Base-by-base conservation (phyloP, 2,797 vertebrate genomes). In the Gobio occitaniae region DNA sequence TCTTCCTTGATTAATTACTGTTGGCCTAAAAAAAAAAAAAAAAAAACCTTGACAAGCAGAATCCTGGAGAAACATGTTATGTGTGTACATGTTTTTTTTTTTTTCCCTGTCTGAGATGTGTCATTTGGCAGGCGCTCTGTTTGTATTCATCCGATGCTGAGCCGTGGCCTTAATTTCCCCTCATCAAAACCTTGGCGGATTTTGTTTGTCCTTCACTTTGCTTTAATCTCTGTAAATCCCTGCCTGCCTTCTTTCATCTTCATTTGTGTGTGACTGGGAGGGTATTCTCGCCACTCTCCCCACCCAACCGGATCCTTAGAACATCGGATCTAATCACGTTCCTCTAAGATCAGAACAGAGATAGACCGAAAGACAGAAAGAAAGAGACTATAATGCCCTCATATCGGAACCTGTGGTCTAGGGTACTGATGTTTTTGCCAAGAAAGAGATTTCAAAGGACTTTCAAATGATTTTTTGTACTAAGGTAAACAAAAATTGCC, bases 221-320 rank as follows among this genome's bases (percentile, higher is more conserved):
- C 78, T 86, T 90, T 90, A 88, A 90, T 89, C 85, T 87, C 69
- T 63, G 56, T 80, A 88, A 90, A 86, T 86, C 83, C 74, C 81
- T 16, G 66, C 56, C 81, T 86, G 74, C 78, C 82, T 71, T 68
- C 87, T 88, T 86, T 89, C 87, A 89, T 89, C 85, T 88, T 79
- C 85, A 82, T 87, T 80, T 87, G 74, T 80, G 52, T 79, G 19
- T 70, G 63, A 80, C 36, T 78, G 38, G 84, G 70, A 65, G 17
- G 32, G 48, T 48, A 44, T 47, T 52, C 71, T 83, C 8, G 19
- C 71, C 71, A 83, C 50, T 70, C 17, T n/a, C 59, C n/a, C 32
- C 44, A 29, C 36, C 21, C 32, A 4, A 16, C 56, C 21, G 15
- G 12, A 36, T 63, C 50, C 68, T 47, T 68, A 29, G 5, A 56